A percentile compares a stretch with the other conserved stretches of the same genome.
Evolutionary conservation across 2,888 invertebrate species (phyloP).

Genomic region (Drosophila limbata): DNA sequence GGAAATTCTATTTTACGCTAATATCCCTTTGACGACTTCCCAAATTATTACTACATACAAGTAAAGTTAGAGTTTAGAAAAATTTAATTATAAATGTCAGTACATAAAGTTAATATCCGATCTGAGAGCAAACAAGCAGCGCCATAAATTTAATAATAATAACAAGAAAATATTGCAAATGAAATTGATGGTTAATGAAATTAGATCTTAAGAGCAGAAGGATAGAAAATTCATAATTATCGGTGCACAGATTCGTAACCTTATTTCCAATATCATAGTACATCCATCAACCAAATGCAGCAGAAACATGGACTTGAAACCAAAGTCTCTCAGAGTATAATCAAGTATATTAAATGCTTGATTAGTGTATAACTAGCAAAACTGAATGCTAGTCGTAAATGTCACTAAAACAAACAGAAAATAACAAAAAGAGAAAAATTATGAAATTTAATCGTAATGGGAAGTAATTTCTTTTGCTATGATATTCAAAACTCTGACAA

Average conservation of each 20-base stretch:
- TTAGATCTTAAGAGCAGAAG: conserved; percentile 1
- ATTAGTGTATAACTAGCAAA: background rate
- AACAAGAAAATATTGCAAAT: conserved; percentile 14
- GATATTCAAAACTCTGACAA: conserved; percentile 22
- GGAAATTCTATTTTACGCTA: conserved; percentile 13
- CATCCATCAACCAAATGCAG: background rate
- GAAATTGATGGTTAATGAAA: conserved; percentile 5
- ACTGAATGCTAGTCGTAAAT: conserved; percentile 2
- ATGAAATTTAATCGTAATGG: conserved; percentile 3
- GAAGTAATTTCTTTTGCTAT: background rate
- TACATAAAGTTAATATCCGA: conserved; percentile 21
- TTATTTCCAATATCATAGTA: conserved; percentile 3
- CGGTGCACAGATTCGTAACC: conserved; percentile 30
- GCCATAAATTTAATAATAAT: conserved; percentile 20
- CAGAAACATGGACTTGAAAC: background rate
- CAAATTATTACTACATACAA: conserved; percentile 25
- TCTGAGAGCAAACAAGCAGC: conserved; percentile 11
- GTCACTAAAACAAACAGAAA: background rate
- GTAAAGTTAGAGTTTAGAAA: conserved; percentile 12
- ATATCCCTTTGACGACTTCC: conserved; percentile 36
- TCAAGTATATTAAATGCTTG: background rate
- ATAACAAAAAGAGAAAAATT: background rate
- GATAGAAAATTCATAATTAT: background rate
- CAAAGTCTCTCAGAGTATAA: background rate
- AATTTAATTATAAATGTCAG: conserved; percentile 41